These are phyloP conservation scores for Tenrec ecaudatus DNA, from an alignment of 2,113 vertebrate species.

Conservation along the genomic window DNA sequence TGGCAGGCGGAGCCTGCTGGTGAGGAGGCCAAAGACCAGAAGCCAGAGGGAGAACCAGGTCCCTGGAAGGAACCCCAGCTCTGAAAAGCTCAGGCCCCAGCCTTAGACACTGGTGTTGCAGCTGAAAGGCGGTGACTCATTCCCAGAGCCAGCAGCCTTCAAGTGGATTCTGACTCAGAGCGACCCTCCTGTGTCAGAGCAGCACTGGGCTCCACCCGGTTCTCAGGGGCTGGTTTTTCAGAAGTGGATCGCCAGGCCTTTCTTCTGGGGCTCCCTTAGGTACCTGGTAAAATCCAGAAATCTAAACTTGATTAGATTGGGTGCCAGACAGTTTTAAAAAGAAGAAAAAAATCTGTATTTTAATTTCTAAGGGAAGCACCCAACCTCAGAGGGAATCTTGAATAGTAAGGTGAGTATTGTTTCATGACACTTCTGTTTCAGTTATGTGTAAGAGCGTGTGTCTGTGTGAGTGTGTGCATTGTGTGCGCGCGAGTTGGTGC, in stretches of 20 bases:
- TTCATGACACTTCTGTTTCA: not conserved
- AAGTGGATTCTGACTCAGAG: not conserved
- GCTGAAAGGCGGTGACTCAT: not conserved
- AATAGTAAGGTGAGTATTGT: not conserved
- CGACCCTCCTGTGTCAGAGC: not conserved
- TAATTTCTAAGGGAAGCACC: constrained; percentile 38
- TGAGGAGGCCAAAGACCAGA: not conserved
- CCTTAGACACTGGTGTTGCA: not conserved
- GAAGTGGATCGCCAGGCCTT: not conserved
- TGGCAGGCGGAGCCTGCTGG: not conserved
- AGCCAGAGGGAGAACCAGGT: not conserved
- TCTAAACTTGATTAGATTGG: not conserved
- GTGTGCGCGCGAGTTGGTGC: too few relatives aligned
- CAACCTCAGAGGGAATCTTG: not conserved
- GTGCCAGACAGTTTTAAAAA: not conserved
- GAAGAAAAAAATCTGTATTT: not conserved
- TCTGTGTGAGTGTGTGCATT: not conserved
- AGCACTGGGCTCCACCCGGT: not conserved
- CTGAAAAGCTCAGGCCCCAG: not conserved
- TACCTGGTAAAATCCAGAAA: not conserved
- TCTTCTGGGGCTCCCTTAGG: not conserved
- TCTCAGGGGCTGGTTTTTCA: not conserved
- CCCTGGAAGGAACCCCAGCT: too few relatives aligned
- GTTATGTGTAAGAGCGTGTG: not conserved
- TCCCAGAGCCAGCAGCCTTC: not conserved